These are phyloP conservation scores for Sceloporus undulatus DNA, from an alignment of 2,113 vertebrate genomes.

Conservation along the genomic window DNA sequence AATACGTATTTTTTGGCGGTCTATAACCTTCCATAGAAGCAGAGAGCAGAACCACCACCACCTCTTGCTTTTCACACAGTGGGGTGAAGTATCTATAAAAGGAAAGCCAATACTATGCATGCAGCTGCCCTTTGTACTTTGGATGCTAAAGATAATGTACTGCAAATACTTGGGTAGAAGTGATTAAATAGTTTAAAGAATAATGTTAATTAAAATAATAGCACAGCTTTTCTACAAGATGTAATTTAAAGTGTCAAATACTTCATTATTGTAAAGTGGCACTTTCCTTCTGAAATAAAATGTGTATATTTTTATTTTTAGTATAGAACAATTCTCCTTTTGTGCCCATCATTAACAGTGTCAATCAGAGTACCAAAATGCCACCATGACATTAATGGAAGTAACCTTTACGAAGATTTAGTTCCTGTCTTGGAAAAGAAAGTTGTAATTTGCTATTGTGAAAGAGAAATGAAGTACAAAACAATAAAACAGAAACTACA, in stretches of 20 bases:
- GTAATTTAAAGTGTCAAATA: slow-evolving; percentile 23
- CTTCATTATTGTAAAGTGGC: neutral
- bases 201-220: slow-evolving; percentile 20
- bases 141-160: neutral
- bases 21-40: no score
- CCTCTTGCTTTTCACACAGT: no score
- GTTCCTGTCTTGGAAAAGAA: no score
- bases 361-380: neutral
- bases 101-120: neutral
- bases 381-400: no score
- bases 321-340: neutral
- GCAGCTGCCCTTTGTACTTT: neutral
- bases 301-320: neutral
- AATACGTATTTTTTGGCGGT: no score
- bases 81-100: neutral
- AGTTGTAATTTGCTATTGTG: neutral
- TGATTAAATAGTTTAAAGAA: slow-evolving; percentile 8
- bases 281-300: slow-evolving; percentile 25
- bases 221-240: neutral
- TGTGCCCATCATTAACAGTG: neutral
- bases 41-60: no score
- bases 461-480: neutral
- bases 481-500: neutral
- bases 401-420: no score
- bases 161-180: rapidly evolving